phyloP scores from a whole-genome alignment of 1,140 invertebrate species.

The Bradysia coprophila region DNA sequence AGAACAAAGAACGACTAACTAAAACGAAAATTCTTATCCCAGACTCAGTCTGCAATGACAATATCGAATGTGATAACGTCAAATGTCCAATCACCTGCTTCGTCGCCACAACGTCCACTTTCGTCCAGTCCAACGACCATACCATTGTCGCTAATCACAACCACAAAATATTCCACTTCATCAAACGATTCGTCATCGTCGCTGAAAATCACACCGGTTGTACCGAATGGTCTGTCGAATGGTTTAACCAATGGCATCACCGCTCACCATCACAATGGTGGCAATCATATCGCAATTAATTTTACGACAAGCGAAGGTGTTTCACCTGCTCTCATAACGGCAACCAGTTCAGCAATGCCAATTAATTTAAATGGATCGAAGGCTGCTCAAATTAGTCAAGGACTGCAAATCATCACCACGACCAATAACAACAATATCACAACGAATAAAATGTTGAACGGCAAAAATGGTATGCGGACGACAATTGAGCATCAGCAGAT shows the following conservation, averaged over 20 bases:
- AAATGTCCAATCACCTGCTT: neutral
- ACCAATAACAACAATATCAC: neutral
- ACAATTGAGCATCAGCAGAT: neutral
- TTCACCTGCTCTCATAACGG: neutral
- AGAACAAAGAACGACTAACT: neutral
- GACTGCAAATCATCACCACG: constrained; percentile 1
- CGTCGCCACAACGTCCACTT: neutral
- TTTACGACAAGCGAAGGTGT: neutral
- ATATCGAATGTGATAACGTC: constrained; percentile 10
- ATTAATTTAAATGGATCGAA: neutral
- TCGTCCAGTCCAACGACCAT: neutral
- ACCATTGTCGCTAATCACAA: neutral
- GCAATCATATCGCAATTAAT: constrained; percentile 3
- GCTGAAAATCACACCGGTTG: neutral
- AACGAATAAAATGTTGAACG: neutral
- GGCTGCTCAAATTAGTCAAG: neutral
- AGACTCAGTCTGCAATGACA: constrained; percentile 9
- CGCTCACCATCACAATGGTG: neutral
- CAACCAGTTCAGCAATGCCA: constrained; percentile 2
- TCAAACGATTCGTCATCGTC: neutral
- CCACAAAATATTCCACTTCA: neutral
- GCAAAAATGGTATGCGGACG: constrained; percentile 2
- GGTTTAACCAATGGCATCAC: constrained; percentile 1
- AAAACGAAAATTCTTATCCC: constrained; percentile 3
- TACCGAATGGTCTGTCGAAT: constrained; percentile 1